These are phyloP conservation scores for Neopelma chrysocephalum DNA, from an alignment of 2,797 vertebrate genomes.

Conservation along the genomic window DNA sequence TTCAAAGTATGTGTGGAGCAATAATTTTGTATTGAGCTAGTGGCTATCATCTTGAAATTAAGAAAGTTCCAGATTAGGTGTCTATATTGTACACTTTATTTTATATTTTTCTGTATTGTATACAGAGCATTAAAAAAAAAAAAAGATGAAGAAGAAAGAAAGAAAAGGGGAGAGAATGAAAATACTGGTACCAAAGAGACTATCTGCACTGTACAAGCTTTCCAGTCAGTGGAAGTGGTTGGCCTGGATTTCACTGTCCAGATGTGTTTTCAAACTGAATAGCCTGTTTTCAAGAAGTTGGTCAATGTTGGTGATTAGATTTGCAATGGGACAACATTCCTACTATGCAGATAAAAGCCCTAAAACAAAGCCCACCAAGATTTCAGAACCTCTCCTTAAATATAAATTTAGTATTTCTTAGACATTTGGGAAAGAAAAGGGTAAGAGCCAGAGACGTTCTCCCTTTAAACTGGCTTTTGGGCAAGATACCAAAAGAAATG, in stretches of 20 bases:
- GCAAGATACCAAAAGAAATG: not conserved
- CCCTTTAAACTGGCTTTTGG: not conserved
- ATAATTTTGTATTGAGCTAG: not conserved
- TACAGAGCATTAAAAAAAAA: not conserved
- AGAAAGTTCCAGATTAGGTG: not conserved
- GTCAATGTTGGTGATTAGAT: not conserved
- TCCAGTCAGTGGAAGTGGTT: not conserved
- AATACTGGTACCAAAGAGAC: no score
- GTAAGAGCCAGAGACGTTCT: not conserved
- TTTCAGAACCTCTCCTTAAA: not conserved
- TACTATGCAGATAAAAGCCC: not conserved
- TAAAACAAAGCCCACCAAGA: not conserved
- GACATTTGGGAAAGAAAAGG: not conserved
- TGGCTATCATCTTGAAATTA: not conserved
- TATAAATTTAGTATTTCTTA: not conserved
- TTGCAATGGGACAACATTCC: not conserved
- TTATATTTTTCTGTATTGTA: not conserved
- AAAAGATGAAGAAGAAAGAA: not conserved
- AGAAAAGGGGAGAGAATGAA: not conserved
- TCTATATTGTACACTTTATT: not conserved
- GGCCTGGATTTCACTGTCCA: not conserved
- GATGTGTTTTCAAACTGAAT: not conserved
- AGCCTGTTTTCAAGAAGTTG: not conserved
- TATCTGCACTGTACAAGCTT: not conserved
- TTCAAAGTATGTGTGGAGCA: accelerated